These are phyloP conservation scores for Novumbra hubbsi DNA, from an alignment of 2,797 vertebrate species.

Conservation along the genomic window DNA sequence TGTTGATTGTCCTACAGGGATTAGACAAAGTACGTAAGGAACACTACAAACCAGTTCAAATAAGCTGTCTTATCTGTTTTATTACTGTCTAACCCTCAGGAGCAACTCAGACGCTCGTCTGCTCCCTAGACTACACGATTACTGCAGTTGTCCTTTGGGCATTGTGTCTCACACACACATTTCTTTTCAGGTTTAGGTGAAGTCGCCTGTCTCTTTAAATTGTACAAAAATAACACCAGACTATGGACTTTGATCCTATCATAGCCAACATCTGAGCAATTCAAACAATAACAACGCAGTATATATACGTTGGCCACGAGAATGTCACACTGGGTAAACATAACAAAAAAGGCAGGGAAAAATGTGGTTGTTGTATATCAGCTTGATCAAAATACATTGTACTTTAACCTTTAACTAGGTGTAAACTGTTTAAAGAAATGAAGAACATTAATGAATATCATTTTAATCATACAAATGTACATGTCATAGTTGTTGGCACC, in stretches of 20 bases:
- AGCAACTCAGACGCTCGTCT: neutral
- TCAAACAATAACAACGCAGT: neutral
- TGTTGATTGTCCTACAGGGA: neutral
- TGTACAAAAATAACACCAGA: neutral
- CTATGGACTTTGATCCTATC: conserved; percentile 1
- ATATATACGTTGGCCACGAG: neutral
- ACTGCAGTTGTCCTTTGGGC: neutral
- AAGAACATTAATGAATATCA: too few relatives aligned
- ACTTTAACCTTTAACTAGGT: too few relatives aligned
- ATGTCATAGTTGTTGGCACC: too few relatives aligned
- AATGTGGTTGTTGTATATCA: too few relatives aligned
- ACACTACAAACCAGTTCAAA: neutral
- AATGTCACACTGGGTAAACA: too few relatives aligned
- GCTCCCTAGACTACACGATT: neutral
- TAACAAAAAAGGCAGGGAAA: too few relatives aligned
- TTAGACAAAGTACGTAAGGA: neutral
- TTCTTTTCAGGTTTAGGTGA: neutral
- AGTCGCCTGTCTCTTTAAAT: neutral
- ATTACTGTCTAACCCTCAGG: neutral
- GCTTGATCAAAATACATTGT: too few relatives aligned
- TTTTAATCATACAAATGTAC: too few relatives aligned
- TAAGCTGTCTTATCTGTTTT: neutral
- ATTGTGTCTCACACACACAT: neutral
- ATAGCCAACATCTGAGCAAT: neutral
- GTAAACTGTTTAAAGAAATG: too few relatives aligned